Base-by-base conservation (phyloP, 2,797 vertebrate species). In the Enteromius fasciolatus region DNA sequence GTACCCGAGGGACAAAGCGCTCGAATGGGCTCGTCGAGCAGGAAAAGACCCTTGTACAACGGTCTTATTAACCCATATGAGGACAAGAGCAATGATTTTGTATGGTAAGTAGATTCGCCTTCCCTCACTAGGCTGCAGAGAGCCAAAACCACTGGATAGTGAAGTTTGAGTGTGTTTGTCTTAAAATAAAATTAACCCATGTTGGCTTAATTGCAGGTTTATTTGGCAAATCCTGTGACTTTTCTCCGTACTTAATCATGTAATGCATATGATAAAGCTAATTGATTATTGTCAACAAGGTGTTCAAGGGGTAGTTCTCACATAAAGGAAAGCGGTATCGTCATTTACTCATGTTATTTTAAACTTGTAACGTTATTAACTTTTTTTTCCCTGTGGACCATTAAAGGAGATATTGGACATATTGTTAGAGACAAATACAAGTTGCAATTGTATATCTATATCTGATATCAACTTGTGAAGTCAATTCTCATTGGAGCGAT, bases 31-130 rank as follows among this genome's bases (percentile, higher is more conserved):
- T 89, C 89, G 18, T 91, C 93, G 11, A 94, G 93, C 89, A 95
- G 96, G 84, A 99, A 97, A 93, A 95, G 96, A 86, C 95, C 97
- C 0, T 94, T 99, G 4, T 98, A 95, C 93, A 98, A 99, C 89
- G 98, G 98, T 79, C 97, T 99, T 64, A 91, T 98, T 76, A 98
- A 98, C 86, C 98, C 98, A 0, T 99, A 98, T 86, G 97, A 99
- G 75, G 98, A 99, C 89, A 99, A 99, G 91, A 99, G 97, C 95
- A 99, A 98, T 93, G 98, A 99, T 80, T 99, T 99, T 84, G 98
- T 99, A 1, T 99, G 98, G 97, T 99, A 88, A 94, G 97, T 72
- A n/a, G 4, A 44, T 64, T 20, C 23, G 28, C 33, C 18, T 3
- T 50, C 12, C 17, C 14, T 11, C 6, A 85, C 57, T 6, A 6